A percentile compares a stretch with the other conserved stretches of the same genome.
These are phyloP conservation scores for Gallinago nigripennis DNA, from an alignment of 2,797 vertebrate genomes.

Conservation along the genomic window DNA sequence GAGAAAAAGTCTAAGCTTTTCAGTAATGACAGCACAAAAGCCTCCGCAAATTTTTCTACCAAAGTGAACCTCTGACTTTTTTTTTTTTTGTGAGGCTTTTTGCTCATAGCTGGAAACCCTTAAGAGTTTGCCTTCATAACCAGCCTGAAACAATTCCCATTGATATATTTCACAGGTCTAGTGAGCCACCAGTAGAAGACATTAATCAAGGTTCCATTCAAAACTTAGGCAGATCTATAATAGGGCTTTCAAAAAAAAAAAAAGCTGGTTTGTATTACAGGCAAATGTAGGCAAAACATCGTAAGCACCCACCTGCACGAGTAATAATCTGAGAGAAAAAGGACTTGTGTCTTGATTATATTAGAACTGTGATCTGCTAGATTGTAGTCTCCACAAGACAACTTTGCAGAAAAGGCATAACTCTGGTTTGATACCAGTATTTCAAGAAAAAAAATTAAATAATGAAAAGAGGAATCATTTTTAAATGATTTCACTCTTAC, in stretches of 20 bases:
- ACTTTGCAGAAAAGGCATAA: background rate
- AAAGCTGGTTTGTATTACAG: background rate
- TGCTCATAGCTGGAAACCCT: background rate
- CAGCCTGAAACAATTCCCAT: background rate
- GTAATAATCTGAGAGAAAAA: background rate
- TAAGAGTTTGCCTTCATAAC: background rate
- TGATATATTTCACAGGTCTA: background rate
- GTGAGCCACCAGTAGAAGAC: background rate
- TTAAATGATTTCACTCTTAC: background rate
- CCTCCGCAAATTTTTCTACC: background rate
- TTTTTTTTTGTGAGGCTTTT: background rate
- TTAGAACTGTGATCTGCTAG: background rate
- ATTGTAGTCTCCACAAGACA: background rate
- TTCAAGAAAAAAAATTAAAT: background rate
- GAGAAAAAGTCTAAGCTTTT: background rate
- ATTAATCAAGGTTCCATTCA: conserved; percentile 12
- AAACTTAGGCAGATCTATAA: background rate
- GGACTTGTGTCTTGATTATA: background rate
- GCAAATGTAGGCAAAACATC: background rate
- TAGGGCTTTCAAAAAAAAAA: background rate
- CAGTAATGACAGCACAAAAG: background rate
- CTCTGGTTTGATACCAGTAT: background rate
- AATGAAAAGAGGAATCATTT: background rate
- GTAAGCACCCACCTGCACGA: background rate
- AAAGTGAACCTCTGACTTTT: background rate